These are phyloP conservation scores for Gymnobelideus leadbeateri DNA, from an alignment of 2,113 vertebrate genomes.

Conservation along the genomic window DNA sequence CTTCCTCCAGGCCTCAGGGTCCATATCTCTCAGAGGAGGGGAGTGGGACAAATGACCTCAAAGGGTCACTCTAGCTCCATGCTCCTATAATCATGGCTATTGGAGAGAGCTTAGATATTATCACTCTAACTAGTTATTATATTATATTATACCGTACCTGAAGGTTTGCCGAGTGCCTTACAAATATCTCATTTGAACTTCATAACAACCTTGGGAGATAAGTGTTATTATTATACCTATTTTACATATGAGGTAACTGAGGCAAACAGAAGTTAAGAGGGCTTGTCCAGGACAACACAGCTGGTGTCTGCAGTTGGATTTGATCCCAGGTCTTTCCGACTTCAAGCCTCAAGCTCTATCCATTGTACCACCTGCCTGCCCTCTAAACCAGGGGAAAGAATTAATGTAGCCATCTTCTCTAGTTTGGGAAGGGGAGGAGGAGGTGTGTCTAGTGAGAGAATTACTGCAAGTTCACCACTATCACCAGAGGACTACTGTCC, in stretches of 20 bases:
- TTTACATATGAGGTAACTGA: not conserved
- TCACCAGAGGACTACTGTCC: not conserved
- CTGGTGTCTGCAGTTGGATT: not conserved
- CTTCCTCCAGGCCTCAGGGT: conserved; percentile 22
- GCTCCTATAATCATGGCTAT: not conserved
- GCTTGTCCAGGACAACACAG: too few species aligned
- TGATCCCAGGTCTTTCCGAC: not conserved
- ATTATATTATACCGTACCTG: not conserved
- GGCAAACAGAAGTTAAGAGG: not conserved
- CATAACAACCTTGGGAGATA: not conserved
- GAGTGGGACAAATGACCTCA: not conserved
- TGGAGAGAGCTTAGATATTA: not conserved
- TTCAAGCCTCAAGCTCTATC: not conserved
- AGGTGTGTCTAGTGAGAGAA: not conserved
- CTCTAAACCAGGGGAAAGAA: not conserved
- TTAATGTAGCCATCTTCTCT: not conserved
- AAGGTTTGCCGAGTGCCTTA: not conserved
- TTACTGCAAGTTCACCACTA: not conserved
- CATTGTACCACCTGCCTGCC: not conserved
- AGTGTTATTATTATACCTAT: not conserved
- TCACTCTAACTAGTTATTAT: not conserved
- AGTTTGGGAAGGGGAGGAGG: too few species aligned
- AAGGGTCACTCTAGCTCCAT: not conserved
- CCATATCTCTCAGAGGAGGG: not conserved
- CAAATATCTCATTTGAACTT: not conserved